Evolutionary conservation across 2,888 invertebrate species (phyloP), one percentile per base, ranked within the genome.

Genomic region (Chrysolina oricalcia): DNA sequence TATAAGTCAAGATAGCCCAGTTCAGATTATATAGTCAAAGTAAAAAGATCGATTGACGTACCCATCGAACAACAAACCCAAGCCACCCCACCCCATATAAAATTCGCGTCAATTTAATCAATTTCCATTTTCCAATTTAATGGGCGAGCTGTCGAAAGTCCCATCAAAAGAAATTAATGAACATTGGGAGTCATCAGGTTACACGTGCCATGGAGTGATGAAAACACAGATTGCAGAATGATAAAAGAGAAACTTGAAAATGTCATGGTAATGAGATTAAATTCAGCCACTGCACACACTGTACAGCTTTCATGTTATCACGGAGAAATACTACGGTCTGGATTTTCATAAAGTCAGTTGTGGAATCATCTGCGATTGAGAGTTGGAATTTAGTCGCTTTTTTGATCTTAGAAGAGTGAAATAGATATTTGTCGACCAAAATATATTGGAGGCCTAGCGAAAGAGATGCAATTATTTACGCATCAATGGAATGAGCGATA

Each of bases 61-160:
- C 23, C 56, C 19, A 19, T 21, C 23, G 6, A 56, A 56, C 15
- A 15, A 23, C 6, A 9, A 53, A 56, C 21, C 15, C 23, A 19
- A 56, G 13, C 56, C 56, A 23, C 11, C 23, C 56, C 56, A 23
- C 11, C 23, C 56, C 56, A 17, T 21, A 4, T 15, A 23, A 21
- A 23, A 13, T 53, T 21, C 56, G 56, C 23, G 23, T 56, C 56
- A 56, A 21, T 56, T 11, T 13, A 19, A 56, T 56, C 56, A 15
- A 56, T 56, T 15, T 23, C 56, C 56, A 56, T 23, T 56, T 56
- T 23, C 56, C 56, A 56, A 56, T 56, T 56, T 23, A 15, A 5
- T 15, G 21, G 11, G 3, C 9, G 56, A 21, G 21, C 10, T 56
- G 56, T 56, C 56, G 15, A 21, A 56, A 56, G 5, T 19, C 13